Percentiles rank a stretch among this genome's conserved stretches.
Conservation (phyloP, 1,140 invertebrate species). For the Cydia fagiglandana region DNA sequence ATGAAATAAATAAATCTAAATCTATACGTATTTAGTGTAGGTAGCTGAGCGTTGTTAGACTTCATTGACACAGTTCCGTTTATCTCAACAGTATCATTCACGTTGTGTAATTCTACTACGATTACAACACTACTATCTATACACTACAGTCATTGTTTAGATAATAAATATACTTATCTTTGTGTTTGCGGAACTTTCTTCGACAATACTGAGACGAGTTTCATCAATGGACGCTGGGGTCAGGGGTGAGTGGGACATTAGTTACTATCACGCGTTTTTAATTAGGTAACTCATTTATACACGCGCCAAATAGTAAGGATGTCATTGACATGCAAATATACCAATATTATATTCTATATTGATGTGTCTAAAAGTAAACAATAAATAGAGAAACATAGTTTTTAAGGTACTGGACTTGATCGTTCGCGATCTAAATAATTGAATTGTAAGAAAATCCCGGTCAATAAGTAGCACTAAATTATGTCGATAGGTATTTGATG, state of each 20-base stretch:
- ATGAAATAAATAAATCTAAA: too few species aligned
- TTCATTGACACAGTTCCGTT: conserved; percentile 55
- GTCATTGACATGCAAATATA: conserved; percentile 26
- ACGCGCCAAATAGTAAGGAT: conserved; percentile 21
- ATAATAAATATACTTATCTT: conserved; percentile 28
- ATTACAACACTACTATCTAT: conserved; percentile 27
- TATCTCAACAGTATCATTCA: conserved; percentile 41
- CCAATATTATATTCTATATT: background rate
- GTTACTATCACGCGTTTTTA: background rate
- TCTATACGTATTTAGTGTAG: background rate
- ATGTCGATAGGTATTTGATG: too few species aligned
- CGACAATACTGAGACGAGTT: background rate
- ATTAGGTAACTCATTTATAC: background rate
- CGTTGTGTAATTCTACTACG: conserved; percentile 44
- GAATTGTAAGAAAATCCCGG: too few species aligned
- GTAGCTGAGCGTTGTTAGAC: conserved; percentile 19
- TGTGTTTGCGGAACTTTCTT: conserved; percentile 25
- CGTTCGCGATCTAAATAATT: too few species aligned
- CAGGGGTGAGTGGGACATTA: background rate
- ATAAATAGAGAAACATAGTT: background rate
- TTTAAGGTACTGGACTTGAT: background rate
- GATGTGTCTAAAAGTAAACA: background rate
- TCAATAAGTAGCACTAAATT: too few species aligned
- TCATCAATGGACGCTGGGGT: conserved; percentile 12
- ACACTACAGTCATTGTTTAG: conserved; percentile 19